Evolutionary conservation across 2,888 invertebrate genomes (phyloP).

Genomic region (Melieria crassipennis): DNA sequence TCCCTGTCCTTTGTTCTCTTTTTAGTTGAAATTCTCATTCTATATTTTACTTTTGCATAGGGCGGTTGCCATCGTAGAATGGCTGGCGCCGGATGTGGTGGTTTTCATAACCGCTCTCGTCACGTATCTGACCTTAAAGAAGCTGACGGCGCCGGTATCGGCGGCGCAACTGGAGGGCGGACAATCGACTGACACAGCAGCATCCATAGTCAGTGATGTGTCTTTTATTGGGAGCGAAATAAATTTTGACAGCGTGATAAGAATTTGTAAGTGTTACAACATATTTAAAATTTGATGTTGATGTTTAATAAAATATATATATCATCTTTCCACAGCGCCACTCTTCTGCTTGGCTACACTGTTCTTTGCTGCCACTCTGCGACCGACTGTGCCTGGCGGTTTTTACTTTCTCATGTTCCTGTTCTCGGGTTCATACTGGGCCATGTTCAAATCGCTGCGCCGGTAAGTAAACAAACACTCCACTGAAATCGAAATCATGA

Average conservation of each 20-base stretch:
- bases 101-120: conserved; percentile 68
- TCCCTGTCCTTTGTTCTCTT: neutral
- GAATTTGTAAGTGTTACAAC: conserved; percentile 55
- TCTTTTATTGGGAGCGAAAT: conserved; percentile 39
- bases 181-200: conserved; percentile 22
- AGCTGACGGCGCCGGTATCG: conserved; percentile 42
- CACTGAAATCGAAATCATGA: neutral
- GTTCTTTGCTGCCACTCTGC: conserved; percentile 70
- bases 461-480: conserved; percentile 55
- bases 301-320: neutral
- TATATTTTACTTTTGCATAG: conserved; percentile 53
- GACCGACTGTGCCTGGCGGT: conserved; percentile 84
- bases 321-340: conserved; percentile 51
- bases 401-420: conserved; percentile 90
- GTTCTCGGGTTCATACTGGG: conserved; percentile 86
- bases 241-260: conserved; percentile 58
- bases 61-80: conserved; percentile 73
- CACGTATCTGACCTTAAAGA: conserved; percentile 67
- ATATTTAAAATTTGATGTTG: neutral
- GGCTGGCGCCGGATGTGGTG: conserved; percentile 81
- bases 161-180: neutral
- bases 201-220: neutral
- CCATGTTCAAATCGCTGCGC: conserved; percentile 79
- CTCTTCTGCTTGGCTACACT: conserved; percentile 61
- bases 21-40: neutral